Conservation (phyloP, 2,888 invertebrate species). For the Eumacrocentrus americanus region DNA sequence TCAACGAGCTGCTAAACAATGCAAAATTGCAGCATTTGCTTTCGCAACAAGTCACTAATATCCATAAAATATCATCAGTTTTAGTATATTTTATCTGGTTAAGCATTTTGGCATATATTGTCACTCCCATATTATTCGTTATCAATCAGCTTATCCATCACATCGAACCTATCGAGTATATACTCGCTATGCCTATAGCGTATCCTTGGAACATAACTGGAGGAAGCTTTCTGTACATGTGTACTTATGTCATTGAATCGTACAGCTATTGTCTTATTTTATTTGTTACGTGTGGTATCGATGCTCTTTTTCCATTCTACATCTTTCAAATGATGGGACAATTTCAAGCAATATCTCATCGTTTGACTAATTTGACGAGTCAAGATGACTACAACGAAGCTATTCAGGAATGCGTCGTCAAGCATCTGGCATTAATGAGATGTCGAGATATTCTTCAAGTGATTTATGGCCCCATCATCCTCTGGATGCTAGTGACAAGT, state of each 20-base stretch:
- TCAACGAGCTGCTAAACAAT: neutral
- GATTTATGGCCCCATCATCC: constrained; percentile 38
- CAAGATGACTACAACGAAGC: constrained; percentile 18
- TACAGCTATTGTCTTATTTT: constrained; percentile 13
- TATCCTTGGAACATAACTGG: constrained; percentile 36
- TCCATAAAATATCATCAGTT: neutral
- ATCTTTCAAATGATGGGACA: constrained; percentile 40
- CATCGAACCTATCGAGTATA: constrained; percentile 19
- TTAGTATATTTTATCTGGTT: constrained; percentile 20
- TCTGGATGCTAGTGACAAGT: constrained; percentile 38
- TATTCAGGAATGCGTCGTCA: constrained; percentile 29
- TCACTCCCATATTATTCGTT: constrained; percentile 20
- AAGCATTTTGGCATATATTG: neutral
- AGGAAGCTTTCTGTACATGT: constrained; percentile 27
- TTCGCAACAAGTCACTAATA: neutral
- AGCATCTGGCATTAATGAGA: constrained; percentile 30
- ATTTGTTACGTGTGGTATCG: constrained; percentile 34
- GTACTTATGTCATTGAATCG: constrained; percentile 29
- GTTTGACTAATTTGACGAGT: constrained; percentile 17
- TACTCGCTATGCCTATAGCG: constrained; percentile 27
- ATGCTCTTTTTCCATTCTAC: constrained; percentile 41
- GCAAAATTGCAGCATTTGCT: neutral
- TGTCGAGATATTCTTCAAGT: constrained; percentile 34
- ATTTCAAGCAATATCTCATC: constrained; percentile 30
- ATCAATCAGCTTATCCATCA: constrained; percentile 17